Base-by-base conservation (phyloP, 1,140 invertebrate genomes). In the Streblospio benedicti region DNA sequence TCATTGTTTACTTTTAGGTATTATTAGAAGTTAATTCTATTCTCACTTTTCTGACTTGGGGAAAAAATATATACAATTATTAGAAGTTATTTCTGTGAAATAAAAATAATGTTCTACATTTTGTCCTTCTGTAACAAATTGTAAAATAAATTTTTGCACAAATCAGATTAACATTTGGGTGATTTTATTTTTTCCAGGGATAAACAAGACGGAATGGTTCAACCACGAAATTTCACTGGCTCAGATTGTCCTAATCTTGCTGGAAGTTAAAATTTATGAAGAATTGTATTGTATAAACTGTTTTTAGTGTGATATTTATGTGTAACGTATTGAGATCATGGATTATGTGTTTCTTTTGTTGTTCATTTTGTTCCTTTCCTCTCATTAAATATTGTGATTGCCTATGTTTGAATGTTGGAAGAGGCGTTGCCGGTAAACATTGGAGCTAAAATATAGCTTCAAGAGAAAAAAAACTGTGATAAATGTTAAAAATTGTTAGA, bases 161-260 rank as follows among this genome's bases (percentile, higher is more conserved):
- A 56, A 25, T 18, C 27, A 18, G 12, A 28, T 55, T 31, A 20
- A 9, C 27, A 16, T 41, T 38, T 31, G 33, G 20, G 16, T 58
- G 38, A 31, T 56, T 43, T 62, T 67, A 62, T 52, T 49, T 58
- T 67, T 70, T 71, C 44, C 69, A 78, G 76, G 33, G 71, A 77
- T 41, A 76, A 74, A 66, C 77, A 79, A 67, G 72, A 76, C 59
- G 76, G 73, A 6, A 74, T 69, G 61, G 70, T 78, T 31, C 75
- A 77, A 66, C 77, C 77, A 50, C 71, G 74, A 51, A 78, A 78
- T 65, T 79, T 79, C 63, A 59, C 71, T 25, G 69, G 67, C 62
- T 60, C 68, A 16, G 72, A 76, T 30, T 78, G 77, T 64, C 77
- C 77, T 16, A 72, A 70, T 23, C 64, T 76, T 44, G 70, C 56